These are phyloP conservation scores for Girardinichthys multiradiatus DNA, from an alignment of 2,113 vertebrate genomes.

Conservation along the genomic window DNA sequence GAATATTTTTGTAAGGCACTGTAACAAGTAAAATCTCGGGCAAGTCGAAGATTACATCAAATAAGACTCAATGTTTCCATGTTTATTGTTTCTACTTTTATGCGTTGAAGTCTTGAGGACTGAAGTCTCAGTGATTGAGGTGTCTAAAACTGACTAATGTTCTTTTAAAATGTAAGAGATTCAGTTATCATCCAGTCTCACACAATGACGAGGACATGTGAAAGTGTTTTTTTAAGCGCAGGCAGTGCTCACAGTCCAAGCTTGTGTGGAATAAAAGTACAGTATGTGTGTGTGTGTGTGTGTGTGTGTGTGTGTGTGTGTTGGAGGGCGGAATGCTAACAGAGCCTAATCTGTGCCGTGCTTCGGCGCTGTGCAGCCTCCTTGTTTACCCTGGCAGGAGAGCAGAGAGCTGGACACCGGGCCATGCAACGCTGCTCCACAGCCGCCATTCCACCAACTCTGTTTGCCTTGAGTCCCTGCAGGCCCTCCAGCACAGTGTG, in stretches of 20 bases:
- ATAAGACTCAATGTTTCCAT: no score
- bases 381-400: constrained; percentile 76
- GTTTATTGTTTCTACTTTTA: no score
- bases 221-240: background rate
- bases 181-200: constrained; percentile 14
- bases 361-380: constrained; percentile 63
- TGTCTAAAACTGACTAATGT: background rate
- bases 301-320: constrained; percentile 21
- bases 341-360: constrained; percentile 65
- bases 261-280: constrained; percentile 12
- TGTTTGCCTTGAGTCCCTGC: constrained; percentile 64
- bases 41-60: background rate
- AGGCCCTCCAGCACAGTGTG: constrained; percentile 47
- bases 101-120: background rate
- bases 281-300: constrained; percentile 20
- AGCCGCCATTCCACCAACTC: constrained; percentile 43
- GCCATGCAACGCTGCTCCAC: constrained; percentile 47
- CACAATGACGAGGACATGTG: constrained; percentile 1
- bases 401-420: constrained; percentile 61
- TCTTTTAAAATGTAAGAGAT: background rate
- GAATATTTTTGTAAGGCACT: no score
- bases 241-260: background rate
- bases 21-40: background rate
- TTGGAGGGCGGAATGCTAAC: constrained; percentile 54
- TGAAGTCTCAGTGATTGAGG: background rate